Evolutionary conservation across 2,888 invertebrate species (phyloP).

Genomic region (Gasteruption jaculator): DNA sequence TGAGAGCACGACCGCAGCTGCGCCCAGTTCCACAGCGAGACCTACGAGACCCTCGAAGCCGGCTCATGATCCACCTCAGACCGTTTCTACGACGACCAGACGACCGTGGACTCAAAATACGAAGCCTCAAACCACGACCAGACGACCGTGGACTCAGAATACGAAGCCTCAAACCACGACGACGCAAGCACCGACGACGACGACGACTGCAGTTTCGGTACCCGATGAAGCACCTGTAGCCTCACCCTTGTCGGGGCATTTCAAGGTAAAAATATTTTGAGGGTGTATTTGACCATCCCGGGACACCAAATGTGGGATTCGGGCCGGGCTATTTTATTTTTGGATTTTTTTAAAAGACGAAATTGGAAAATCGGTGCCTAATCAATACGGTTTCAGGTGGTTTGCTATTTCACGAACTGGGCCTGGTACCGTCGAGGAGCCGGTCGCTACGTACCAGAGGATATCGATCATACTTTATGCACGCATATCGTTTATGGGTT

Average conservation of each 20-base stretch:
- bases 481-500: slow-evolving; percentile 93
- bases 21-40: not conserved
- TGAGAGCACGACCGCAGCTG: not conserved
- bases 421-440: slow-evolving; percentile 82
- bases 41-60: slow-evolving; percentile 13
- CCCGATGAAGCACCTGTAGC: slow-evolving; percentile 46
- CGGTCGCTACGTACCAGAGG: slow-evolving; percentile 80
- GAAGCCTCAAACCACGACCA: slow-evolving; percentile 19
- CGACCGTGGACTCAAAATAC: no score
- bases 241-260: slow-evolving; percentile 61
- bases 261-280: slow-evolving; percentile 53
- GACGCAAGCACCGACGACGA: slow-evolving; percentile 42
- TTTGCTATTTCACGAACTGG: slow-evolving; percentile 93
- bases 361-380: slow-evolving; percentile 8
- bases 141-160: no score
- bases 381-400: slow-evolving; percentile 61
- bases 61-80: slow-evolving; percentile 7
- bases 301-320: no score
- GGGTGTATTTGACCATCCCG: not conserved
- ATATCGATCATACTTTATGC: slow-evolving; percentile 82
- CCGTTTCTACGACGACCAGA: not conserved
- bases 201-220: slow-evolving; percentile 49
- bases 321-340: not conserved
- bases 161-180: slow-evolving; percentile 30
- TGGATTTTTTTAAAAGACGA: not conserved